A percentile compares a stretch with the other conserved stretches of the same genome.
Conservation (phyloP, 2,113 vertebrate genomes). For the Lagopus leucura region DNA sequence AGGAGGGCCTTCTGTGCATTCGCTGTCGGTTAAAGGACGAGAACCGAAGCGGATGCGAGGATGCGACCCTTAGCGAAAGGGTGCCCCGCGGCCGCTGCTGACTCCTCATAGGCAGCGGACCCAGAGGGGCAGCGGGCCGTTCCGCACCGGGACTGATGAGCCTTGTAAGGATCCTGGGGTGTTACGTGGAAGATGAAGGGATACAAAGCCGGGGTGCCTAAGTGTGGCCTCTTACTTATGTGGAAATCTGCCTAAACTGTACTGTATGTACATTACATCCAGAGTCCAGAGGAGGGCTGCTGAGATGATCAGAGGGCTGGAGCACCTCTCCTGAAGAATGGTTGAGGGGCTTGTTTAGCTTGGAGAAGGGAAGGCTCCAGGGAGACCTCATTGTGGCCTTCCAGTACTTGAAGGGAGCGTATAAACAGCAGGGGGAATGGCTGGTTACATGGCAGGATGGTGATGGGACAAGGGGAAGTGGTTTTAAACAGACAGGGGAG, state of each 20-base stretch:
- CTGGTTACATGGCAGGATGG: too few species aligned
- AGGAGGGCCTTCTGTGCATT: rapidly evolving
- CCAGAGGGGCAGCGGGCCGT: rapidly evolving
- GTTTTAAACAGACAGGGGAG: too few species aligned
- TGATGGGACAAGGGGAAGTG: too few species aligned
- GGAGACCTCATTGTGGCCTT: too few species aligned
- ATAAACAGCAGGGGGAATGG: too few species aligned
- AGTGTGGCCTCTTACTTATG: rapidly evolving
- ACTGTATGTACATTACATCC: too few species aligned
- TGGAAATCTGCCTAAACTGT: background rate
- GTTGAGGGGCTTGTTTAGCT: too few species aligned
- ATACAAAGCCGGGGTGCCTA: background rate
- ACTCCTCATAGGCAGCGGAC: rapidly evolving
- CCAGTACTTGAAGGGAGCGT: too few species aligned
- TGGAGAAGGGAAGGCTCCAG: too few species aligned
- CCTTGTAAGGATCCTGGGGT: background rate
- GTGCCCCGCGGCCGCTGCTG: background rate
- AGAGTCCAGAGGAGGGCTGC: too few species aligned
- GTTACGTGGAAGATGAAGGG: background rate
- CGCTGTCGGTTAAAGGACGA: rapidly evolving
- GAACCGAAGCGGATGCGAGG: rapidly evolving
- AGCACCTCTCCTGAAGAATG: too few species aligned
- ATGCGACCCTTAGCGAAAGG: background rate
- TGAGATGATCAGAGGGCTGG: too few species aligned
- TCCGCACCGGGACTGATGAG: rapidly evolving